These are phyloP conservation scores for Eulemur albifrons DNA, from an alignment of 2,797 vertebrate species.

Conservation along the genomic window DNA sequence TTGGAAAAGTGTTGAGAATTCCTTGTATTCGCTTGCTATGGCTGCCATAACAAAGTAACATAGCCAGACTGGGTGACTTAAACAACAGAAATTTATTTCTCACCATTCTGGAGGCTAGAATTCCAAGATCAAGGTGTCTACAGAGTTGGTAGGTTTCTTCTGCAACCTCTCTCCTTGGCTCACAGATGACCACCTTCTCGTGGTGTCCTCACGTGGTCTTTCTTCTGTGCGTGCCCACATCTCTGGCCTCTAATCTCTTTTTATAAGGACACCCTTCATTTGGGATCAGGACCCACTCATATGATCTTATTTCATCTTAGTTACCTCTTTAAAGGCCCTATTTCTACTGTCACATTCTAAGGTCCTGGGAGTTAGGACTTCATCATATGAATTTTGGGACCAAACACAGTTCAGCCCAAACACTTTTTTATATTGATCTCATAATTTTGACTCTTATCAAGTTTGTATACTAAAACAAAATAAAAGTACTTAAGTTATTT, in stretches of 20 bases:
- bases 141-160: background rate
- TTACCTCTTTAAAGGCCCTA: background rate
- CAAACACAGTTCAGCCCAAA: background rate
- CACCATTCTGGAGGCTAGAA: background rate
- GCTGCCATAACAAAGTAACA: background rate
- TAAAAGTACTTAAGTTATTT: slow-evolving; percentile 18
- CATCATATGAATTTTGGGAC: background rate
- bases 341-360: background rate
- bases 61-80: background rate
- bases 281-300: background rate
- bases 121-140: background rate
- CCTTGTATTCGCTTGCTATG: background rate
- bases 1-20: background rate
- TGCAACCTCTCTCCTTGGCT: background rate
- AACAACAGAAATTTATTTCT: slow-evolving; percentile 24
- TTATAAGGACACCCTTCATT: background rate
- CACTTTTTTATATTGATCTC: background rate
- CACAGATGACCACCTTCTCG: background rate
- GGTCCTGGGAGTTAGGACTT: background rate
- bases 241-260: background rate
- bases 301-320: background rate
- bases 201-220: background rate
- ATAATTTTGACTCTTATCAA: slow-evolving; percentile 23
- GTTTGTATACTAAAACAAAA: slow-evolving; percentile 40
- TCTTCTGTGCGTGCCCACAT: background rate